These are phyloP conservation scores for Callinectes sapidus DNA, from an alignment of 2,888 invertebrate species.

Conservation along the genomic window DNA sequence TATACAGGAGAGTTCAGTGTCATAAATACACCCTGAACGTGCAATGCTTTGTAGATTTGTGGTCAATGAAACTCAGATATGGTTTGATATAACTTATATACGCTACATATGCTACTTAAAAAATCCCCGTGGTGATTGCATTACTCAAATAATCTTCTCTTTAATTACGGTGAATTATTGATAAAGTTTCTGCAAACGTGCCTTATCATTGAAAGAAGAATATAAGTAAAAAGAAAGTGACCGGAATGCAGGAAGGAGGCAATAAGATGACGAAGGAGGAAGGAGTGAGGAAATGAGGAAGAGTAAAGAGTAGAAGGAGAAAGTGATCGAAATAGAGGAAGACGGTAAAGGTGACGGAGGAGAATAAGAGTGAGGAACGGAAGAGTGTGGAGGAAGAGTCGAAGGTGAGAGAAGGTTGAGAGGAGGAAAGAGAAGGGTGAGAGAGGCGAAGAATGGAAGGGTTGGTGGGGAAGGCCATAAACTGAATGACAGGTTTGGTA, in stretches of 20 bases:
- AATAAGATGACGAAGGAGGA: neutral
- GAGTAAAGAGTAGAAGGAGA: neutral
- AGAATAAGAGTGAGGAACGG: neutral
- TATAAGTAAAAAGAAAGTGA: neutral
- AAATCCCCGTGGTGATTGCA: no score
- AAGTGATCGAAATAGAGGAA: neutral
- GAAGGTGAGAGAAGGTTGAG: neutral
- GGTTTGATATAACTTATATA: no score
- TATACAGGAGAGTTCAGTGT: no score
- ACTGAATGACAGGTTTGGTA: no score
- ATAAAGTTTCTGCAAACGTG: neutral
- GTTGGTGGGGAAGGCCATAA: neutral
- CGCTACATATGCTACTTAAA: no score
- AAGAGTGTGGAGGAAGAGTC: neutral
- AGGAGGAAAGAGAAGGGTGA: neutral
- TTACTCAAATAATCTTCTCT: no score
- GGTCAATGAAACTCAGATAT: no score
- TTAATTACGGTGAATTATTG: no score
- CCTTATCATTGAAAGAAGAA: neutral
- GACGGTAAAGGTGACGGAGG: neutral
- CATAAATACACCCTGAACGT: no score
- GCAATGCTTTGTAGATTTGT: no score
- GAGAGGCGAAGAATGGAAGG: neutral
- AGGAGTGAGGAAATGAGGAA: neutral
- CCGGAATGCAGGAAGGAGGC: neutral